phyloP scores from a whole-genome alignment of 2,797 vertebrate species.

The Tragopan temminckii region DNA sequence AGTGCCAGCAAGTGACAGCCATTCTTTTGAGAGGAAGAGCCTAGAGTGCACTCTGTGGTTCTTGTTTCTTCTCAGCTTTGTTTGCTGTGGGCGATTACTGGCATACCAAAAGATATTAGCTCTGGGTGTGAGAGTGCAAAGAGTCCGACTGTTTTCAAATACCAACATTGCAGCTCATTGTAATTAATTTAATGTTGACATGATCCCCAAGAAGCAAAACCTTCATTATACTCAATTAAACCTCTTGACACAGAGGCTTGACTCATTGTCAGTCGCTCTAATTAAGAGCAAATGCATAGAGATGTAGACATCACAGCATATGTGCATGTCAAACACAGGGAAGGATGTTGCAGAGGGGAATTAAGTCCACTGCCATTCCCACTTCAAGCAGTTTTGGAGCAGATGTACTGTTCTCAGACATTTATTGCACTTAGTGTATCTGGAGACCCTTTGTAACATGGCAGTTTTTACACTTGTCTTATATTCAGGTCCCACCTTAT shows the following conservation, averaged over 20 bases:
- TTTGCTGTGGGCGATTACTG: conserved; percentile 17
- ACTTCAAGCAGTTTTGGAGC: not conserved
- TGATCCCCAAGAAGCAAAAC: conserved; percentile 23
- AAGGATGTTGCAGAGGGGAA: not conserved
- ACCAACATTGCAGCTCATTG: not conserved
- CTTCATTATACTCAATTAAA: conserved; percentile 35
- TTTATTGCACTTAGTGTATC: not conserved
- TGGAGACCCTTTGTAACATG: not conserved
- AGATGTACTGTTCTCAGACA: not conserved
- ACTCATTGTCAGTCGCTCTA: not conserved
- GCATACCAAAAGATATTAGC: not conserved
- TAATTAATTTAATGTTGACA: conserved; percentile 53
- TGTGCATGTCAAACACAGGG: not conserved
- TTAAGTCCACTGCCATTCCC: not conserved
- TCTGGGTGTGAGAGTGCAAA: not conserved
- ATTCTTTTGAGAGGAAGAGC: not conserved
- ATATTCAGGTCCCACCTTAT: not conserved
- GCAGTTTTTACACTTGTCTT: not conserved
- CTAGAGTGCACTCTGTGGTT: not conserved
- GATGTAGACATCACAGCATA: not conserved
- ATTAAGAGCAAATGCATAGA: not conserved
- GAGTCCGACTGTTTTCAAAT: not conserved
- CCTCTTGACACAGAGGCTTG: not conserved
- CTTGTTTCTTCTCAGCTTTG: not conserved
- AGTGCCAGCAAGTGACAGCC: not conserved